Evolutionary conservation across 2,113 vertebrate genomes (phyloP).

Genomic region (Limanda limanda): DNA sequence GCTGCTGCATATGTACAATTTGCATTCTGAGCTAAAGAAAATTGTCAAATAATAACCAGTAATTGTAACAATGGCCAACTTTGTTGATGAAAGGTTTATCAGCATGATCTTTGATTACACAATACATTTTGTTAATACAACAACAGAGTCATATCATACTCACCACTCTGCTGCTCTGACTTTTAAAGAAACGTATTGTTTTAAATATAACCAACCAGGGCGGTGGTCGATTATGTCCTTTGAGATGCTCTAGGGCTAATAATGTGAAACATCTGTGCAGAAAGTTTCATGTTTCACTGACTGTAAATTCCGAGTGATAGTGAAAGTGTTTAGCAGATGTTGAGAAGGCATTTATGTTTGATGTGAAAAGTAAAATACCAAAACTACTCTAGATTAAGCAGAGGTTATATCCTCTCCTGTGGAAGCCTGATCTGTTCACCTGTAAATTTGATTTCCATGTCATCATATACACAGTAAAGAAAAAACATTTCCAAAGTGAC

Average conservation of each 20-base stretch:
- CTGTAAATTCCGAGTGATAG: neutral
- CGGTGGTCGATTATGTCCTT: neutral
- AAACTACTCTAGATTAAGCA: neutral
- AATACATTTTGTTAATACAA: neutral
- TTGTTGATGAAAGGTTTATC: no score
- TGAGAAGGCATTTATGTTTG: slow-evolving; percentile 19
- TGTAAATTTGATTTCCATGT: no score
- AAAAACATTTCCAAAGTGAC: neutral
- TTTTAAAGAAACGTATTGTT: neutral
- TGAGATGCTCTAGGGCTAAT: neutral
- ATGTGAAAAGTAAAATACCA: neutral
- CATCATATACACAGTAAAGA: neutral
- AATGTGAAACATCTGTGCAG: neutral
- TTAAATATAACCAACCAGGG: neutral
- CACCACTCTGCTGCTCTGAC: neutral
- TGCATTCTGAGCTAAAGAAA: no score
- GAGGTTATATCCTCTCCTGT: neutral
- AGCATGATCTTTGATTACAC: neutral
- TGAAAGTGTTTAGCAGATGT: slow-evolving; percentile 6
- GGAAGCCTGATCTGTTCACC: neutral
- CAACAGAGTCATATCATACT: neutral
- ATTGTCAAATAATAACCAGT: no score
- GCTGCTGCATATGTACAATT: no score
- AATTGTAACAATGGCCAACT: no score
- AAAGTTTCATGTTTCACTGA: neutral